A percentile compares a stretch with the other conserved stretches of the same genome.
Conservation (phyloP, 1,140 invertebrate species). For the Patella vulgata region DNA sequence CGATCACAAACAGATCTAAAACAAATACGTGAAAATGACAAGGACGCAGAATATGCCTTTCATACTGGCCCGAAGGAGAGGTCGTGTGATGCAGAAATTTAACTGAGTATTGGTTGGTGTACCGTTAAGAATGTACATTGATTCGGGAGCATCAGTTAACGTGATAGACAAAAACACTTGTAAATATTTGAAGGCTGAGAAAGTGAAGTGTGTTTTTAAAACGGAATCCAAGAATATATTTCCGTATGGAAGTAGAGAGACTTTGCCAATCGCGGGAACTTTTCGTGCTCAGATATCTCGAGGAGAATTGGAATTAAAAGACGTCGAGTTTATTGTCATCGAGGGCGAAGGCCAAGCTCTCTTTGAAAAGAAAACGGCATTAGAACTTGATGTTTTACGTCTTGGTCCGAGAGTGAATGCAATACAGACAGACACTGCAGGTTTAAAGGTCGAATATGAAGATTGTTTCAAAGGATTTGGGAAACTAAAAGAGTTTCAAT, state of each 20-base stretch:
- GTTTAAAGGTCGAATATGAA: not conserved
- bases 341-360: not conserved
- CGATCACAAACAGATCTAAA: not conserved
- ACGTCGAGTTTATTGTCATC: slow-evolving; percentile 9
- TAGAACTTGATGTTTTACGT: not conserved
- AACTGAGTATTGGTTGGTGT: slow-evolving; percentile 1
- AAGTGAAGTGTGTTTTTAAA: slow-evolving; percentile 9
- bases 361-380: not conserved
- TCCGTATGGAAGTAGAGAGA: slow-evolving; percentile 4
- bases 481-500: slow-evolving; percentile 6
- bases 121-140: not conserved
- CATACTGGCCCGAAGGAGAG: not conserved
- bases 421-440: not conserved
- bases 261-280: slow-evolving; percentile 4
- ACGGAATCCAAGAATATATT: not conserved
- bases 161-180: slow-evolving; percentile 13
- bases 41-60: slow-evolving; percentile 10
- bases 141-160: slow-evolving; percentile 23
- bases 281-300: not conserved
- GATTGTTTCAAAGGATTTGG: too few species aligned
- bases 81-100: not conserved
- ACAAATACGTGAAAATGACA: not conserved
- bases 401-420: not conserved
- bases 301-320: not conserved
- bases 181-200: not conserved